Percentiles rank a stretch among this genome's conserved stretches.
phyloP scores from a whole-genome alignment of 2,797 vertebrate species.

The Oreochromis grahami region DNA sequence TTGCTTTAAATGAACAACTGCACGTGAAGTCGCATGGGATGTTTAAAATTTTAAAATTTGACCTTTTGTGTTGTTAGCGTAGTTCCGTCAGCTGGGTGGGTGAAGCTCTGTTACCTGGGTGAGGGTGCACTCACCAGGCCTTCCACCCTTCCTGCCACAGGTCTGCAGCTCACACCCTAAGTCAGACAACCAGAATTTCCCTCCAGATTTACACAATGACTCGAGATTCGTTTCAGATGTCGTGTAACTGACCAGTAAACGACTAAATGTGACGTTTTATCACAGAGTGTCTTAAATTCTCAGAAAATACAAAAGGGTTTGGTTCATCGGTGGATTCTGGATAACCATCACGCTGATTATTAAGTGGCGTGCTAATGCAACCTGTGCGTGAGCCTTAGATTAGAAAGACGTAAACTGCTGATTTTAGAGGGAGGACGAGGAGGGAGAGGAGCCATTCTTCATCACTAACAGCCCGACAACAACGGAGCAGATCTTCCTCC shows the following conservation, averaged over 20 bases:
- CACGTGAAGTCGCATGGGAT: rapidly evolving
- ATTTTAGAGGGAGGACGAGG: conserved; percentile 2
- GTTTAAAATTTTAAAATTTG: background rate
- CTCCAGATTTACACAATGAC: background rate
- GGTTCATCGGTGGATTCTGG: background rate
- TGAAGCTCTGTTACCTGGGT: background rate
- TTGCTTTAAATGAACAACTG: background rate
- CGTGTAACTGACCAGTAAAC: background rate
- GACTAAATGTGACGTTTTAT: background rate
- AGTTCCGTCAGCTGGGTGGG: background rate
- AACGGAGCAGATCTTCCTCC: conserved; percentile 36
- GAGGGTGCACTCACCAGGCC: background rate
- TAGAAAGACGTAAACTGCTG: background rate
- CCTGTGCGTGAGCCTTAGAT: background rate
- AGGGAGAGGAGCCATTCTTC: conserved; percentile 18
- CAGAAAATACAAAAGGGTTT: background rate
- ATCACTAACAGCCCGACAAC: conserved; percentile 35
- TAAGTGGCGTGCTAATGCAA: background rate
- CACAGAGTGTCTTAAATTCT: background rate
- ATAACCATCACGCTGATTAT: background rate
- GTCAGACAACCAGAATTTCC: background rate
- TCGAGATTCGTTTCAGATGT: background rate
- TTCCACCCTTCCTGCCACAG: background rate
- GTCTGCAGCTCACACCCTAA: background rate
- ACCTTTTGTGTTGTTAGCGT: background rate